Conservation (phyloP, 2,797 vertebrate species). For the Pachyuromys duprasi region DNA sequence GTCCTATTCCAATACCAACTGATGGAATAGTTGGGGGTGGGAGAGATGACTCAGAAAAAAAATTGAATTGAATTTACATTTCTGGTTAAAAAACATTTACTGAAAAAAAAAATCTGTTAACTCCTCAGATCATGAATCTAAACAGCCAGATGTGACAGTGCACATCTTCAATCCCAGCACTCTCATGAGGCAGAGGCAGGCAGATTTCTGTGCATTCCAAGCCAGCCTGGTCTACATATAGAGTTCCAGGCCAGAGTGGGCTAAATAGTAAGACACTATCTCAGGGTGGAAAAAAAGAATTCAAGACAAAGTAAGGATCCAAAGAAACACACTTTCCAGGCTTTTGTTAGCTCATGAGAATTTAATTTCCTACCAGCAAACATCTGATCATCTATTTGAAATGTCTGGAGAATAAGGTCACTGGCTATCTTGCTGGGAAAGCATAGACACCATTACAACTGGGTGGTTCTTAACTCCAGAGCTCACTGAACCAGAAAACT, state of each 20-base stretch:
- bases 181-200: neutral
- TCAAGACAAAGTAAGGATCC: conserved; percentile 2
- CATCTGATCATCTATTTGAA: neutral
- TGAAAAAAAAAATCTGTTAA: conserved; percentile 40
- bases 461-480: neutral
- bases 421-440: neutral
- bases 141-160: neutral
- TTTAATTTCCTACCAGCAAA: conserved; percentile 19
- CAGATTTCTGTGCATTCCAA: neutral
- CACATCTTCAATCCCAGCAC: neutral
- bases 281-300: neutral
- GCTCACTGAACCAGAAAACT: neutral
- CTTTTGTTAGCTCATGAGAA: neutral
- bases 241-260: neutral
- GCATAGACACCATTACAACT: neutral
- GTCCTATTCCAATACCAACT: conserved; percentile 19
- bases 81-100: conserved; percentile 42
- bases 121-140: conserved; percentile 42
- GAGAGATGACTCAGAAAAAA: conserved; percentile 5
- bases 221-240: neutral
- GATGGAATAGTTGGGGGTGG: conserved; percentile 2
- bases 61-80: conserved; percentile 60
- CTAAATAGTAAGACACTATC: neutral
- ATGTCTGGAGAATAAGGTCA: neutral
- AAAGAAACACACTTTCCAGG: conserved; percentile 10